A percentile compares a stretch with the other conserved stretches of the same genome.
These are phyloP conservation scores for Drosophila aff. DNA, from an alignment of 1,140 invertebrate species.

Conservation along the genomic window DNA sequence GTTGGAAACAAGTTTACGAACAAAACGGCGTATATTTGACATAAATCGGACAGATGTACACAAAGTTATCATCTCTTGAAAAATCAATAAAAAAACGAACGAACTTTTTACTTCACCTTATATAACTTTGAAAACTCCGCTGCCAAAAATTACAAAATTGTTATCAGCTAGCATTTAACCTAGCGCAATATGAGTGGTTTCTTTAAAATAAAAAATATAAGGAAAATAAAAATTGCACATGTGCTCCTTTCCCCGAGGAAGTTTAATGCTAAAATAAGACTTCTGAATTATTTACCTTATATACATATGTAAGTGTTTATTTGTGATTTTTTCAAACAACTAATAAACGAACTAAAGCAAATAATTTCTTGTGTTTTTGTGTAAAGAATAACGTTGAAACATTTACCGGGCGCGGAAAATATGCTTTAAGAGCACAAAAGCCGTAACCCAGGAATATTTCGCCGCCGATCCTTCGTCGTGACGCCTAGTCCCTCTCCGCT, in stretches of 20 bases:
- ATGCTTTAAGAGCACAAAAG: conserved; percentile 48
- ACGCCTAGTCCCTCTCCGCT: neutral
- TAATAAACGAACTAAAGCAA: neutral
- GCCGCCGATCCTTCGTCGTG: neutral
- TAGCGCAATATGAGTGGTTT: too few relatives aligned
- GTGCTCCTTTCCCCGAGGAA: neutral
- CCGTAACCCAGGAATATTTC: conserved; percentile 11
- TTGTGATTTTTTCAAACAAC: neutral
- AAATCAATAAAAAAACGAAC: too few relatives aligned
- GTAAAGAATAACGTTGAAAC: neutral
- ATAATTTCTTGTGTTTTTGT: neutral
- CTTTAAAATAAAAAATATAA: too few relatives aligned
- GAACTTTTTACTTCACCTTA: too few relatives aligned
- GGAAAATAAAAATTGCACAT: too few relatives aligned
- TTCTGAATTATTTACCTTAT: neutral
- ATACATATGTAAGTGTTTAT: neutral
- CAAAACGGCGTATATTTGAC: too few relatives aligned
- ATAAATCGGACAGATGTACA: too few relatives aligned
- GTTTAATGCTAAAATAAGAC: neutral
- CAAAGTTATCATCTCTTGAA: too few relatives aligned
- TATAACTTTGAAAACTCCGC: too few relatives aligned
- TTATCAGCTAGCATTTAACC: too few relatives aligned
- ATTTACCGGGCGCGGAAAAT: conserved; percentile 27
- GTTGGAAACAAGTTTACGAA: too few relatives aligned
- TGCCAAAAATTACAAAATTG: too few relatives aligned